phyloP scores from a whole-genome alignment of 2,113 vertebrate genomes.

The Trichechus manatus region DNA sequence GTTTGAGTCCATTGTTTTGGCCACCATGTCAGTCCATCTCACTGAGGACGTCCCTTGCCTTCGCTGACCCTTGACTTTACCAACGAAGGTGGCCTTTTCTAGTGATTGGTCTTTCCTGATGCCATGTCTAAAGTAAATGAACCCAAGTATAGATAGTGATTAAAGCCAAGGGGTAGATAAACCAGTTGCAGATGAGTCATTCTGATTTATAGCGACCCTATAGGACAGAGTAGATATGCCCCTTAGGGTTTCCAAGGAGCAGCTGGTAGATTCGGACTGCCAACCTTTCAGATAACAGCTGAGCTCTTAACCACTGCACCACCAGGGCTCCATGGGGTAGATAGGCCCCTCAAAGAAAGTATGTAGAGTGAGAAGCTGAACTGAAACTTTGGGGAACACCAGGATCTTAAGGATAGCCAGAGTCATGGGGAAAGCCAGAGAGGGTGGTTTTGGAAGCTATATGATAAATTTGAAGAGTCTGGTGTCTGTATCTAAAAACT shows the following conservation, averaged over 20 bases:
- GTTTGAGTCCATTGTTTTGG: not conserved
- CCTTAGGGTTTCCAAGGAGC: no score
- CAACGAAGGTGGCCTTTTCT: not conserved
- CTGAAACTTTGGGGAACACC: not conserved
- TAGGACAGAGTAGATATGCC: no score
- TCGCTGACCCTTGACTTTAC: no score
- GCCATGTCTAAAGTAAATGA: not conserved
- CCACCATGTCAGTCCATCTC: no score
- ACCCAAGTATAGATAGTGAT: not conserved
- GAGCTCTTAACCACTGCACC: not conserved
- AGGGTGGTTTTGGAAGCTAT: conserved; percentile 9
- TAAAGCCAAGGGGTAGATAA: not conserved
- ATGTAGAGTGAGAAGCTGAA: not conserved
- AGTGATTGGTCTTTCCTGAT: not conserved
- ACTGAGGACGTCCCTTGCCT: no score
- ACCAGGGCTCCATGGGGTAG: not conserved
- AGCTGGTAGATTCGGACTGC: no score
- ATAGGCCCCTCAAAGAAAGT: not conserved
- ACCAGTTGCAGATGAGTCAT: no score
- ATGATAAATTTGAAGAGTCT: conserved; percentile 20
- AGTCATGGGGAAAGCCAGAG: conserved; percentile 18
- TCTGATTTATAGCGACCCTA: no score
- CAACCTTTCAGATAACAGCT: no score
- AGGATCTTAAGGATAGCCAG: not conserved
- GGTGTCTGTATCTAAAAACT: not conserved